Conservation (phyloP, 2,888 invertebrate species). For the Glyphotaelius pellucidus region DNA sequence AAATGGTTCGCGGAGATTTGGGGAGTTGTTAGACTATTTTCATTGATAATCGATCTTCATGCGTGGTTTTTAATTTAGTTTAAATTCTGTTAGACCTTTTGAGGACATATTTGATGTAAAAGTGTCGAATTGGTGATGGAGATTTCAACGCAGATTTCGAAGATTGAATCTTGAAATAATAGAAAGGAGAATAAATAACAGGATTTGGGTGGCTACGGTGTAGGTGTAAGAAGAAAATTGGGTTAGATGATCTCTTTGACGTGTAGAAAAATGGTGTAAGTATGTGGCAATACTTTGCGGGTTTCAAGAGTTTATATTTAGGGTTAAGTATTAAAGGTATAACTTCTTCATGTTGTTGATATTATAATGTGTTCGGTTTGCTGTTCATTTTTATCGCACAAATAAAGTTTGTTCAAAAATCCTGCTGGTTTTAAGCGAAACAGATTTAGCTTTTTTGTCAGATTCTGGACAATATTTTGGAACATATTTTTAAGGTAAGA, state of each 20-base stretch:
- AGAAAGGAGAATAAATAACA: neutral
- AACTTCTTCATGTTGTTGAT: constrained; percentile 50
- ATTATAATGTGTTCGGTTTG: constrained; percentile 55
- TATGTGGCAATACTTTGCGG: neutral
- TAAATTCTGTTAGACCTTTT: constrained; percentile 22
- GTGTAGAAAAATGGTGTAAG: neutral
- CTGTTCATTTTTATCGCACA: constrained; percentile 51
- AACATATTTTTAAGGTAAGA: neutral
- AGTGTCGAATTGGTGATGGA: neutral
- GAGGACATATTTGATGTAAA: neutral
- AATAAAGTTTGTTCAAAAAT: constrained; percentile 47
- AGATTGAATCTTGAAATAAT: neutral
- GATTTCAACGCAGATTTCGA: neutral
- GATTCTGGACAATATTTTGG: neutral
- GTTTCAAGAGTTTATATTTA: constrained; percentile 24
- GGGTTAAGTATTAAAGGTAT: constrained; percentile 57
- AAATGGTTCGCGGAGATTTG: neutral
- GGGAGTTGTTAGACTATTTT: neutral
- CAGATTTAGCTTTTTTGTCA: neutral
- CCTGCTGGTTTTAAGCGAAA: neutral
- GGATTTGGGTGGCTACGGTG: too few relatives aligned
- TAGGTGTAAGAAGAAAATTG: too few relatives aligned
- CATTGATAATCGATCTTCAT: neutral
- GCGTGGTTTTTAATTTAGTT: neutral
- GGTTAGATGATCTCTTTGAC: neutral